A percentile compares a stretch with the other conserved stretches of the same genome.
Conservation (phyloP, 2,797 vertebrate species). For the Coregonus ussuriensis region DNA sequence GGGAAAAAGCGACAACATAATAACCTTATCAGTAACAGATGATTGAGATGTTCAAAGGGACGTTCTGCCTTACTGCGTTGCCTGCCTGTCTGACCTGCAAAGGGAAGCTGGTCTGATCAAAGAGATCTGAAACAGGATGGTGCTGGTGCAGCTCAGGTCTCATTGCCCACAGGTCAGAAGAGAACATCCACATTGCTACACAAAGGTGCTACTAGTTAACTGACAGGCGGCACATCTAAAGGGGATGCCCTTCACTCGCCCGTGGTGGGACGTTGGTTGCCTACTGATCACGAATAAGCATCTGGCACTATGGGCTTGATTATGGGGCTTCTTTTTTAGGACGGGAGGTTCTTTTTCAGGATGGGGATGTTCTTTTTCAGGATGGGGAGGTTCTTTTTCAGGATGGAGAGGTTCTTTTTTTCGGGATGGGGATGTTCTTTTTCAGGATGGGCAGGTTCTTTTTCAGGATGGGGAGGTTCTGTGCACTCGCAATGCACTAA, state of each 20-base stretch:
- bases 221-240: conserved; percentile 63
- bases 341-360: no score
- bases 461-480: no score
- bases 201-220: conserved; percentile 36
- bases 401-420: no score
- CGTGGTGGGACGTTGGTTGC: background rate
- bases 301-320: background rate
- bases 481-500: no score
- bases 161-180: conserved; percentile 43
- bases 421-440: no score
- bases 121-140: conserved; percentile 62
- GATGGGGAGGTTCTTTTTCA: no score
- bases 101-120: conserved; percentile 68
- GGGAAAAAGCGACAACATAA: conserved; percentile 73
- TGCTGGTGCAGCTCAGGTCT: conserved; percentile 49
- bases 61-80: conserved; percentile 59
- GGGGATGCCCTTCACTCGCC: background rate
- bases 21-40: conserved; percentile 75
- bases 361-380: no score
- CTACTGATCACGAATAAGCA: background rate
- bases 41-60: conserved; percentile 78
- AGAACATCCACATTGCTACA: conserved; percentile 24
- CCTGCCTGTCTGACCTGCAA: conserved; percentile 60
- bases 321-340: no score
- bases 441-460: no score